Base-by-base conservation (phyloP, 2,797 vertebrate species). In the Moxostoma hubbsi region DNA sequence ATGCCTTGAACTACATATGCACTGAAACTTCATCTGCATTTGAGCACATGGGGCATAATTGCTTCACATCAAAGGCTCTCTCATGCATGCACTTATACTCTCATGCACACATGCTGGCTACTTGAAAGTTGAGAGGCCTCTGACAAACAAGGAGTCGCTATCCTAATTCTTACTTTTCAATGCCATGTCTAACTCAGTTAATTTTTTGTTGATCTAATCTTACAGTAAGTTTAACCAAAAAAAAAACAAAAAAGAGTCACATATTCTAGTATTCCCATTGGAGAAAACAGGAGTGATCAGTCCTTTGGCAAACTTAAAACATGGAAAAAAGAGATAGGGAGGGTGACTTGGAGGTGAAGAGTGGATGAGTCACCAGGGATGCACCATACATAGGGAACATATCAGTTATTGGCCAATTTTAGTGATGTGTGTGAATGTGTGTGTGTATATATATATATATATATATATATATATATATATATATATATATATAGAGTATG, bases 241-340 rank as follows among this genome's bases (percentile, higher is more conserved):
- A 63, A 67, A 83, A 18, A 18, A 18, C 1, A 18, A 18, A 18
- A 85, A 81, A 77, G 85, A 57, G 16, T 43, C 9, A 84, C 58
- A 72, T 15, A 49, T 45, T 71, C 45, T 24, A 82, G 87, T 86
- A 63, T 86, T 68, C 72, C 84, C 45, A 81, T 80, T 86, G 69
- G 84, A 77, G 86, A 84, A 82, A 57, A 71, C 16, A n/a, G 15
- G 9, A 59, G 9, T 50, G 58, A 68, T 10, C 50, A 65, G 7
- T 7, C 7, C 46, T 70, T 53, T 7, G 16, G 47, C 12, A 69
- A 24, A 68, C 77, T 82, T 55, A 71, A 83, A 83, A 76, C 66
- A 73, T 67, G 64, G 54, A 66, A 57, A 73, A 72, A 72, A 61
- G 51, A 73, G 12, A 47, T 10, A 53, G 16, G 9, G 16, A 18